Evolutionary conservation across 2,888 invertebrate genomes (phyloP).

Genomic region (Nebria salina): DNA sequence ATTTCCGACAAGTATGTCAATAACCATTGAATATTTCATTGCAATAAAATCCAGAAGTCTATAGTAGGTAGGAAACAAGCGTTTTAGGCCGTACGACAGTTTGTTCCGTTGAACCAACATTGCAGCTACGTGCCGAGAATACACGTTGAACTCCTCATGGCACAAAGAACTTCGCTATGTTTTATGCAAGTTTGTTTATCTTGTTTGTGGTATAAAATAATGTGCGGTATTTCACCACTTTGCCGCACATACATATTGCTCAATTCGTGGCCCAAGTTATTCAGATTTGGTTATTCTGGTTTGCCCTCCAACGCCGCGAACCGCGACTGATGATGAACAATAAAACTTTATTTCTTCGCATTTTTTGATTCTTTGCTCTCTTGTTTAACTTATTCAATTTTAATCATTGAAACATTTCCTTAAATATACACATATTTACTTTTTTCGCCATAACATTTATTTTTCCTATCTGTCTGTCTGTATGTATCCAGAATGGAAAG

Average conservation of each 20-base stretch:
- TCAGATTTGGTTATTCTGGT: background rate
- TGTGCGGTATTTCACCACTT: background rate
- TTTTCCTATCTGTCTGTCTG: no score
- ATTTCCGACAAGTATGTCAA: background rate
- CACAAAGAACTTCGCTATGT: background rate
- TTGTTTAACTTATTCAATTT: no score
- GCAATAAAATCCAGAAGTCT: background rate
- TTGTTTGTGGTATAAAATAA: background rate
- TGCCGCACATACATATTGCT: background rate
- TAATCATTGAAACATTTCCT: no score
- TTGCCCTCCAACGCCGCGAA: background rate
- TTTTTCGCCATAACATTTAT: no score
- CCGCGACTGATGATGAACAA: background rate
- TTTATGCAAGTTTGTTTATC: background rate
- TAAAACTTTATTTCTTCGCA: background rate
- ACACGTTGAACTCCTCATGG: background rate
- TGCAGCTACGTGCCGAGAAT: background rate
- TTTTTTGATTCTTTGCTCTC: no score
- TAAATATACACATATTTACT: no score
- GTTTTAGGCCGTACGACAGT: constrained; percentile 1
- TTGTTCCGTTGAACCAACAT: background rate
- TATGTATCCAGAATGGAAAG: no score
- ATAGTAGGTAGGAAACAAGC: constrained; percentile 1
- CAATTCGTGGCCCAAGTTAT: background rate
- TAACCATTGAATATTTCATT: constrained; percentile 1